Base-by-base conservation (phyloP, 2,113 vertebrate species). In the Condylura cristata region DNA sequence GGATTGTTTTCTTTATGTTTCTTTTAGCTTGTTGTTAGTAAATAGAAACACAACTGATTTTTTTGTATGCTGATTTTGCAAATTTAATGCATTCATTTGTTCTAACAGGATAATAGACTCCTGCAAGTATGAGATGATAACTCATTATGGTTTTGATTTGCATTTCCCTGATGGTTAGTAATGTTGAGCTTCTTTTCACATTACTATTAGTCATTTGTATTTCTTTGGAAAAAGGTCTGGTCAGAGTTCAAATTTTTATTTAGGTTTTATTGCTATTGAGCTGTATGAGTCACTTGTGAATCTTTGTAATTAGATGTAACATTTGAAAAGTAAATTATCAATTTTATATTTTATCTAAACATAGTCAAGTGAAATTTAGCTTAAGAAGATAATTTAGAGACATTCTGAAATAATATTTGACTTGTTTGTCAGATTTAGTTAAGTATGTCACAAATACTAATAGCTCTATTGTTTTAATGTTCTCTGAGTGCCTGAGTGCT, bases 251-350 rank as follows among this genome's bases (percentile, higher is more conserved):
- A 20, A 58, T 30, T 58, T 14, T 58, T 5, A 39, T 14, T 46
- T 30, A 51, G 37, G 41, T 65, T 12, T 65, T 78, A 13, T 65
- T 53, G 32, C 7, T 80, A 8, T 60, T 90, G 66, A 90, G 32
- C 8, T 90, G 39, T 61, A 61, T 48, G n/a, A 90, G 18, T 56
- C 32, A 61, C 24, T 60, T 83, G 63, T 63, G 39, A 79, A 44
- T 71, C 61, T 90, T 87, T 93, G 39, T 74, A 84, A 72, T 4
- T 72, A 39, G 5, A 60, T 37, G 3, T 46, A 32, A 63, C 46
- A 24, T 90, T 87, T 79, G 56, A 92, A 86, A 94, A 70, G 37
- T 74, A 90, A 86, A 58, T 37, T 30, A 22, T 89, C 37, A 90
- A 6, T 70, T 78, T 30, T 37, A 44, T 74, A 78, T 82, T 82